Evolutionary conservation across 1,140 invertebrate genomes (phyloP), one percentile per base, ranked within the genome.

Genomic region (Hypsibius dujardini): DNA sequence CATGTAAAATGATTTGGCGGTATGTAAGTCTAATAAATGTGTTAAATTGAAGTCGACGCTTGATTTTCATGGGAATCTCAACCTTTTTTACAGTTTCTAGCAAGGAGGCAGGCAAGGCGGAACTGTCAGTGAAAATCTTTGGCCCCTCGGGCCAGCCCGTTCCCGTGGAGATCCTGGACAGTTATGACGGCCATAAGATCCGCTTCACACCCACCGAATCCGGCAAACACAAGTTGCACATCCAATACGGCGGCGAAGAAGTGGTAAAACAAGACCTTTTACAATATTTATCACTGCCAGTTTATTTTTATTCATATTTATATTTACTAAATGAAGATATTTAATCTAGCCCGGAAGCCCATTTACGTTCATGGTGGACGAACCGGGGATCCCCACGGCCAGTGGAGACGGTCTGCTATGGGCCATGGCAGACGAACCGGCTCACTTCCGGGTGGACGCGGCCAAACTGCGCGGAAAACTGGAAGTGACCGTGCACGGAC

Each of bases 61-160:
- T 28, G 28, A 28, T 28, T 28, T 28, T 28, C 28, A 28, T 28
- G 28, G 28, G 28, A 28, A 28, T 28, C 28, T 28, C 28, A 28
- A 28, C 28, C 28, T 28, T 28, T 28, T 56, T 79, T 83, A 46
- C 78, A 90, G 91, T 96, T 70, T 87, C 89, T 76, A 86, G 88
- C 71, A 85, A 86, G 73, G 87, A 91, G 74, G 90, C 92, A 60
- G 92, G 93, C 12, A 84, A 88, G 72, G 91, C 92, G 1, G 90
- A 95, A 74, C 80, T 96, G 71, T 90, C 93, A 76, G 87, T 95
- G 1, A 87, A 87, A 69, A 88, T 93, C 1, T 87, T 88, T 47
- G 89, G 90, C 75, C 93, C 94, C 1, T 83, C 88, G n/a, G 90
- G 91, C 40, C 86, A 90, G 76, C 87, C 88, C 73, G 79, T 96